Conservation (phyloP, 1,140 invertebrate genomes). For the Cylas formicarius region DNA sequence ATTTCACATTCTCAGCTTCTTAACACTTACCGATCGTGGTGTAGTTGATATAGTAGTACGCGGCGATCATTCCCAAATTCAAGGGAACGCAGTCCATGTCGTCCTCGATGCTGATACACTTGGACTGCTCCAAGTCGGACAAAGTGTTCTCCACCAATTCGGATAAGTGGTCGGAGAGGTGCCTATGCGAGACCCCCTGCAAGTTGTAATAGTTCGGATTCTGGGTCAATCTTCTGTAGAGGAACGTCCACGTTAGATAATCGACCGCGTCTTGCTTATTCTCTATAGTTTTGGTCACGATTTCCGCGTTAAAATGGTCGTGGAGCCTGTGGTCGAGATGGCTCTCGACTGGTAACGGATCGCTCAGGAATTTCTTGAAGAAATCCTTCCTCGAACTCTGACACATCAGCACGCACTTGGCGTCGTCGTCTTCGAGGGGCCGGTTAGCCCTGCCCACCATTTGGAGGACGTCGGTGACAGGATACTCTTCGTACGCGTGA, state of each 20-base stretch:
- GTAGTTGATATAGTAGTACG: conserved; percentile 99
- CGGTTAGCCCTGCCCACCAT: conserved; percentile 93
- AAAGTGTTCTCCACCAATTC: conserved; percentile 97
- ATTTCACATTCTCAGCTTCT: too few relatives aligned
- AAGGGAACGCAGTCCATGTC: conserved; percentile 95
- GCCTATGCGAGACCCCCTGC: conserved; percentile 91
- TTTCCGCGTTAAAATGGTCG: conserved; percentile 99
- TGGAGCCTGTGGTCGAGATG: conserved; percentile 95
- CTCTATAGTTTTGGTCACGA: conserved; percentile 98
- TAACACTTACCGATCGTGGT: conserved; percentile 88
- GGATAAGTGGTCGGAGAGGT: conserved; percentile 96
- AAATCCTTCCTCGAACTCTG: conserved; percentile 97
- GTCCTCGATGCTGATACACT: conserved; percentile 97
- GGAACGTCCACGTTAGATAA: conserved; percentile 98
- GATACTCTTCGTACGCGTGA: conserved; percentile 94
- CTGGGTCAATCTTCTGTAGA: conserved; percentile 94
- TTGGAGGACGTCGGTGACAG: conserved; percentile 93
- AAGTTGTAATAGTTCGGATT: conserved; percentile 99
- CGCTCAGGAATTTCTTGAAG: conserved; percentile 97
- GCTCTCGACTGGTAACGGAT: conserved; percentile 95
- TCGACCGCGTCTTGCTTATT: conserved; percentile 99
- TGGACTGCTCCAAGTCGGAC: conserved; percentile 91
- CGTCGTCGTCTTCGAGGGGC: conserved; percentile 85
- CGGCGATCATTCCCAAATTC: conserved; percentile 99
- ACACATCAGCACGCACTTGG: conserved; percentile 95